Evolutionary conservation across 2,888 invertebrate species (phyloP), one percentile per base, ranked within the genome.

Genomic region (Linyphia triangularis): DNA sequence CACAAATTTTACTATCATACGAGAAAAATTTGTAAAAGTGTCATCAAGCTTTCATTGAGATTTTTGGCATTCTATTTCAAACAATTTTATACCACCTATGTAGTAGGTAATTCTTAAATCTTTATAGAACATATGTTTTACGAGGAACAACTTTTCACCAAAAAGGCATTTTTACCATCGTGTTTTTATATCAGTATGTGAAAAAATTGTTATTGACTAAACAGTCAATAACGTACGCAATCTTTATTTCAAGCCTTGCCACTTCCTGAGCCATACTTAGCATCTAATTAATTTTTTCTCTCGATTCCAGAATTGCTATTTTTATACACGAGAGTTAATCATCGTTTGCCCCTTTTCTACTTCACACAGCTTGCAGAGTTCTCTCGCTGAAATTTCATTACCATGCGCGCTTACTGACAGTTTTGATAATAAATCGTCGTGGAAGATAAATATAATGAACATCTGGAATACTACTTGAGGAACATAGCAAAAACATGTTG

Each of bases 201-300:
- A 9, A 61, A 77, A 63, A 33, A 24, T 40, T 40, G 37, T 5
- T 77, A 77, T 77, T 40, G 77, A 63, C 33, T 63, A 28, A 59
- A 77, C 37, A 77, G 24, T 63, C 63, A 63, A 77, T 77, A 77
- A 24, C 19, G 16, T 24, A 33, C 26, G 37, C 24, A 37, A 37
- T 63, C 40, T 63, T 63, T 40, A 77, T 63, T 43, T 22, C 16
- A 26, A 26, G 26, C 16, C n/a, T n/a, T n/a, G 51, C n/a, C 51
- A 51, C 13, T 51, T 51, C n/a, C 51, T n/a, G 16, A 51, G 51
- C 51, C n/a, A 51, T 51, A 63, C 28, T 63, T 33, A 67, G 30
- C 33, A 33, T 67, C 33, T 33, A 67, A 67, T 67, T 67, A 67
- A 33, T 67, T 67, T 67, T 67, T 67, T n/a, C n/a, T 67, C 19